Conservation (phyloP, 1,140 invertebrate species). For the Lepidurus packardi region DNA sequence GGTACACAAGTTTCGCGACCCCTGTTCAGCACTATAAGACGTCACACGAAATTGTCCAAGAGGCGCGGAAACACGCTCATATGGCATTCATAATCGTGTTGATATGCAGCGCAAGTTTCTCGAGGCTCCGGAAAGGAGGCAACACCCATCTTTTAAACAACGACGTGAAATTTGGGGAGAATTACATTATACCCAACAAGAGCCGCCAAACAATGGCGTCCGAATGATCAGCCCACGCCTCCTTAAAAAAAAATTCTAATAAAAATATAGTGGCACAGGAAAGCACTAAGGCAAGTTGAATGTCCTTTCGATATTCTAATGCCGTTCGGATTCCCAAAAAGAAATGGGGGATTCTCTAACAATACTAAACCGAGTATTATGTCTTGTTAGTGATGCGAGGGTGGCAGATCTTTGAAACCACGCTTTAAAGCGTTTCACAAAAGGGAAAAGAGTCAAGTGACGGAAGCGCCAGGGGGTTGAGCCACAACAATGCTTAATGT, state of each 20-base stretch:
- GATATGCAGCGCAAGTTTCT: background rate
- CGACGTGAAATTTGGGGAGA: background rate
- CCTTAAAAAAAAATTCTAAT: background rate
- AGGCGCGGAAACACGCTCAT: background rate
- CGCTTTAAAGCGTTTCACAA: background rate
- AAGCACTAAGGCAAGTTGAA: background rate
- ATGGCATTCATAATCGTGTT: slow-evolving; percentile 1
- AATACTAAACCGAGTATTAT: background rate
- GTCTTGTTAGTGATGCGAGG: background rate
- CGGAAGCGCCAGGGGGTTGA: background rate
- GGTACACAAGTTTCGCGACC: background rate
- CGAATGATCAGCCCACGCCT: background rate
- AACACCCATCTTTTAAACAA: slow-evolving; percentile 6
- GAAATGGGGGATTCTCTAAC: too few species aligned
- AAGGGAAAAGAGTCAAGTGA: background rate
- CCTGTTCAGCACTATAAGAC: background rate
- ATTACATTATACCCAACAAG: background rate
- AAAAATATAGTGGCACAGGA: too few species aligned
- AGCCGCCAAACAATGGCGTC: background rate
- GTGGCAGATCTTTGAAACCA: background rate
- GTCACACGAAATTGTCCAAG: slow-evolving; percentile 10
- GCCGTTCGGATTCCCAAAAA: background rate
- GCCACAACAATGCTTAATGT: slow-evolving; percentile 9
- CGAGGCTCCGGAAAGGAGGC: background rate
- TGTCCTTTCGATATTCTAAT: background rate